phyloP scores from a whole-genome alignment of 1,140 invertebrate species.

The Drosophila leontia region DNA sequence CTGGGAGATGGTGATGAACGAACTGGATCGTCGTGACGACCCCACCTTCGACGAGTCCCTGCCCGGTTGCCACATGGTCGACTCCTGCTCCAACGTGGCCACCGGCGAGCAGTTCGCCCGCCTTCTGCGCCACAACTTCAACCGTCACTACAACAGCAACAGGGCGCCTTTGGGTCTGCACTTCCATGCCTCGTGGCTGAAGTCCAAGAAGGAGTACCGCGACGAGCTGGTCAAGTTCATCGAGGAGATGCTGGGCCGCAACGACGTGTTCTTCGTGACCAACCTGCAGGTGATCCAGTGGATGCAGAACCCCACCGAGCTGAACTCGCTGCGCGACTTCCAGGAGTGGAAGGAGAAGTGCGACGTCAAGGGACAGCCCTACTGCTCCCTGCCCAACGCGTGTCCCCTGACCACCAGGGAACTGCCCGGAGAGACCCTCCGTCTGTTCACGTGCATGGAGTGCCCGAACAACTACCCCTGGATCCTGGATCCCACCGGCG shows the following conservation, averaged over 20 bases:
- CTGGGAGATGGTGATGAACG: conserved; percentile 98
- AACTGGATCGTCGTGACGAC: conserved; percentile 95
- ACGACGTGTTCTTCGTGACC: conserved; percentile 97
- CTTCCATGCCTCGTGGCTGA: conserved; percentile 98
- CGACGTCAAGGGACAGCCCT: conserved; percentile 96
- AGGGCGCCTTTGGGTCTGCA: conserved; percentile 96
- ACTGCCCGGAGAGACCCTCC: conserved; percentile 95
- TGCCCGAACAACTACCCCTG: conserved; percentile 98
- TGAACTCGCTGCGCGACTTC: conserved; percentile 94
- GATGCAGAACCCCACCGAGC: conserved; percentile 98
- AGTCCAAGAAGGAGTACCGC: conserved; percentile 96
- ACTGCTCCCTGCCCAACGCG: conserved; percentile 95
- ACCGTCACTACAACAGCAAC: conserved; percentile 96
- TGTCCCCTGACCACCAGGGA: conserved; percentile 95
- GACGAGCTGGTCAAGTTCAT: conserved; percentile 97
- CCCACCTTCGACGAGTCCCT: conserved; percentile 95
- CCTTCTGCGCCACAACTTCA: conserved; percentile 96
- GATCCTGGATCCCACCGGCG: conserved; percentile 97
- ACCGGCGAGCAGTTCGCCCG: conserved; percentile 94
- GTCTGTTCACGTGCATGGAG: conserved; percentile 97
- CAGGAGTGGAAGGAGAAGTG: conserved; percentile 98
- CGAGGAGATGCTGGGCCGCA: conserved; percentile 94
- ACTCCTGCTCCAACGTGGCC: conserved; percentile 96
- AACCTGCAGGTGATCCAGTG: conserved; percentile 98
- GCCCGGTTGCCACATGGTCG: conserved; percentile 97